A percentile compares a stretch with the other conserved stretches of the same genome.
Evolutionary conservation across 2,797 vertebrate species (phyloP).

Genomic region (Acanthiza pusilla): DNA sequence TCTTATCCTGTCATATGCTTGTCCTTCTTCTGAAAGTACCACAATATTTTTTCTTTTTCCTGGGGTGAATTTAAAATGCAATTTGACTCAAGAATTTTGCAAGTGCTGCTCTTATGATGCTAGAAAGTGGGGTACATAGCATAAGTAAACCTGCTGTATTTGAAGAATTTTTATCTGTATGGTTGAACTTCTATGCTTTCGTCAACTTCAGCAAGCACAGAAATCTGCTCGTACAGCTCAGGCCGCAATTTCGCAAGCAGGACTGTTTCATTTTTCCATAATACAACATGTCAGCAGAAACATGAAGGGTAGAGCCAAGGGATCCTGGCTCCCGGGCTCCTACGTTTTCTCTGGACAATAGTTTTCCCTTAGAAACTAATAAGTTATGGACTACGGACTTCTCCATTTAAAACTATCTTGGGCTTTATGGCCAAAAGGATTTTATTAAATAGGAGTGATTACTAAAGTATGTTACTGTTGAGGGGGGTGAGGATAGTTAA

Average conservation of each 20-base stretch:
- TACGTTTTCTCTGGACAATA: background rate
- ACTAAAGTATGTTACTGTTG: background rate
- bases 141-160: background rate
- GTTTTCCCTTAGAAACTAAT: conserved; percentile 24
- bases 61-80: background rate
- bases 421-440: background rate
- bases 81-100: background rate
- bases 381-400: conserved; percentile 4
- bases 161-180: background rate
- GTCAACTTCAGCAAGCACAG: background rate
- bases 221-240: conserved; percentile 1
- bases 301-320: background rate
- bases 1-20: background rate
- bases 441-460: conserved; percentile 4
- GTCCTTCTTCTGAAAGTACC: background rate
- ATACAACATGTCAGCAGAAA: conserved; percentile 30
- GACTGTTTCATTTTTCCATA: conserved; percentile 35
- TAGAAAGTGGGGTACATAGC: background rate
- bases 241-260: background rate
- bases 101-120: background rate
- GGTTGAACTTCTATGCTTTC: conserved; percentile 3
- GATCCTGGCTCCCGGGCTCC: background rate
- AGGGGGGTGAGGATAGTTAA: background rate
- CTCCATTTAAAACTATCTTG: background rate
- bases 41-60: background rate